These are phyloP conservation scores for Sycophila texana DNA, from an alignment of 2,888 invertebrate genomes.

Conservation along the genomic window DNA sequence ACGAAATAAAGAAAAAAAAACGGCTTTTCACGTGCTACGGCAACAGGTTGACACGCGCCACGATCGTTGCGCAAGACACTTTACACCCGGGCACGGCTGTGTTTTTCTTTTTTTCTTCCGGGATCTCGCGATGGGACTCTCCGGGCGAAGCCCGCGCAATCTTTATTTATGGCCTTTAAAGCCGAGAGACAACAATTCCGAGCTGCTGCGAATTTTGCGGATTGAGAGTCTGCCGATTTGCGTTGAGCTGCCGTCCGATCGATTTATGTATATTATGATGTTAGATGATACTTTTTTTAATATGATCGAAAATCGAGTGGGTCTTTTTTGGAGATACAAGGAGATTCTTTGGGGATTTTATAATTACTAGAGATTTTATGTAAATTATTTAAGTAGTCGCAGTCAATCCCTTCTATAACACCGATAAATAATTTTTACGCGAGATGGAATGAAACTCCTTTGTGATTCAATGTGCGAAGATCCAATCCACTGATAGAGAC, in stretches of 20 bases:
- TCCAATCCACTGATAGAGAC: too few relatives aligned
- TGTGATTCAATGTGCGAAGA: too few relatives aligned
- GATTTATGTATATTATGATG: conserved; percentile 6
- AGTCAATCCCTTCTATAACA: background rate
- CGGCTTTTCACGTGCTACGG: background rate
- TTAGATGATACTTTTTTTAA: too few relatives aligned
- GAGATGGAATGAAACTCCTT: too few relatives aligned
- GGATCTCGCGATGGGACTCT: background rate
- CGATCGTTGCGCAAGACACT: conserved; percentile 5
- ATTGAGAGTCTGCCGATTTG: background rate
- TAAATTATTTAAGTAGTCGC: background rate
- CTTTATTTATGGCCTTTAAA: conserved; percentile 33
- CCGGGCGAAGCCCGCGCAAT: background rate
- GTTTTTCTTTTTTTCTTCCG: conserved; percentile 10
- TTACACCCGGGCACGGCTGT: background rate
- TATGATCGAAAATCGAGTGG: background rate
- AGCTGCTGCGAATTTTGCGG: background rate
- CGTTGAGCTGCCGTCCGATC: background rate
- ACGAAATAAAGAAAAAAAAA: conserved; percentile 17
- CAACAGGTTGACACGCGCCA: conserved; percentile 30
- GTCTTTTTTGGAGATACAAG: background rate
- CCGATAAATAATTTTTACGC: background rate
- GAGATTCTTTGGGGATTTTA: background rate
- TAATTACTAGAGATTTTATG: too few relatives aligned
- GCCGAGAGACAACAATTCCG: conserved; percentile 18